Evolutionary conservation across 2,797 vertebrate species (phyloP).

Genomic region (Brachyrhaphis roseni): DNA sequence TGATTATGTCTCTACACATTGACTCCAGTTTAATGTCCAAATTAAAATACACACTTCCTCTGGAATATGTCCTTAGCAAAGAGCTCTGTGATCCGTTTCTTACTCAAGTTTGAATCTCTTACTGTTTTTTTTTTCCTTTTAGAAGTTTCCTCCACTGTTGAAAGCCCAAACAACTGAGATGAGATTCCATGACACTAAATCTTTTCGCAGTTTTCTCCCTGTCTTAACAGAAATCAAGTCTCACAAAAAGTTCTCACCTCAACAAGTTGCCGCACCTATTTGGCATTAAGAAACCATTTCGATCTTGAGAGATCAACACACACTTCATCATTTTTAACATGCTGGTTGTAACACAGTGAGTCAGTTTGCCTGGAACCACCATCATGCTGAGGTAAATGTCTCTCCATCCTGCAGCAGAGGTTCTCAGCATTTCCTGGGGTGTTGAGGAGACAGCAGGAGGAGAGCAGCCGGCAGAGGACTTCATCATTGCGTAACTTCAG

Average conservation of each 20-base stretch:
- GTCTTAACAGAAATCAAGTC: background rate
- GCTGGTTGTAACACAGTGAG: background rate
- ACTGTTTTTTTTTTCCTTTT: too few species aligned
- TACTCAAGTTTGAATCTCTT: background rate
- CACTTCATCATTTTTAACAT: background rate
- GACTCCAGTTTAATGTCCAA: too few species aligned
- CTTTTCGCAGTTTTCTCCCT: background rate
- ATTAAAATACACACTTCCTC: too few species aligned
- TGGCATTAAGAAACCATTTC: background rate
- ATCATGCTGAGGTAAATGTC: background rate
- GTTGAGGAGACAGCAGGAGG: constrained; percentile 14
- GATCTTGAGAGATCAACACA: background rate
- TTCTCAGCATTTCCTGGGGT: constrained; percentile 6
- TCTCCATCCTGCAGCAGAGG: constrained; percentile 9
- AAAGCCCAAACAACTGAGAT: background rate
- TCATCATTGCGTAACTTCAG: constrained; percentile 18
- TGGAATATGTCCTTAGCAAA: background rate
- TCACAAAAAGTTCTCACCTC: background rate
- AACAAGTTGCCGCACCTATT: background rate
- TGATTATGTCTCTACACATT: too few species aligned
- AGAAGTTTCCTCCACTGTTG: background rate
- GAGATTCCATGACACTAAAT: background rate
- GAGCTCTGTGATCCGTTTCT: background rate
- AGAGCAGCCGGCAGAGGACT: constrained; percentile 27
- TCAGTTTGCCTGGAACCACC: background rate